Percentiles rank a stretch among this genome's conserved stretches.
phyloP scores from a whole-genome alignment of 2,888 invertebrate genomes.

The Thereva nobilitata region DNA sequence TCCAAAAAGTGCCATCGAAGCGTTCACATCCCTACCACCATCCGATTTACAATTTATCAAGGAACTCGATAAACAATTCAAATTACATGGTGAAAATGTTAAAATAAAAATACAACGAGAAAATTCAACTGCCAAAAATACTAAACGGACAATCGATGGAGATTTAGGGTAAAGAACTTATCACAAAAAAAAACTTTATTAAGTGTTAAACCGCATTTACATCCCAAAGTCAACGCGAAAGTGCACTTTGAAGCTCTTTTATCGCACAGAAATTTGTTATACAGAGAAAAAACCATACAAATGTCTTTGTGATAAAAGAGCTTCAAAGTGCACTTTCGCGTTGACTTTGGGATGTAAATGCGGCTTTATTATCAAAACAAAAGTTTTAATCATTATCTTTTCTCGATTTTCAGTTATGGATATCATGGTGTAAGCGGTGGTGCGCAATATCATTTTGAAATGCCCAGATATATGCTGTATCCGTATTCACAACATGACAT shows the following conservation, averaged over 20 bases:
- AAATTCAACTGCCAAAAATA: slow-evolving; percentile 51
- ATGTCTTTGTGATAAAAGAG: too few relatives aligned
- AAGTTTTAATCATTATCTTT: slow-evolving; percentile 45
- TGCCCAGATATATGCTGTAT: slow-evolving; percentile 67
- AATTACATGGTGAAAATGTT: slow-evolving; percentile 55
- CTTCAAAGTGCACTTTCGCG: too few relatives aligned
- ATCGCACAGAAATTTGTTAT: too few relatives aligned
- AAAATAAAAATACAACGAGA: slow-evolving; percentile 56
- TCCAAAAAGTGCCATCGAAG: slow-evolving; percentile 48
- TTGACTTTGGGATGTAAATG: too few relatives aligned
- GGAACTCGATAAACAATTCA: slow-evolving; percentile 57
- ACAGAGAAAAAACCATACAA: too few relatives aligned
- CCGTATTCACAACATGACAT: slow-evolving; percentile 73
- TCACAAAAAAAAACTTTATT: too few relatives aligned
- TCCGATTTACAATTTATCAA: slow-evolving; percentile 57
- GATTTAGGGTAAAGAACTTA: slow-evolving; percentile 68
- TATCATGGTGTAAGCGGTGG: slow-evolving; percentile 46
- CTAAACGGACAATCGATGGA: slow-evolving; percentile 73
- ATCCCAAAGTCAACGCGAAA: too few relatives aligned
- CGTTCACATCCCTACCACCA: slow-evolving; percentile 52
- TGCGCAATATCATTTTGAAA: slow-evolving; percentile 54
- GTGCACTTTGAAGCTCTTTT: too few relatives aligned
- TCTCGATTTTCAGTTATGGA: slow-evolving; percentile 50
- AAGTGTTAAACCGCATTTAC: too few relatives aligned
- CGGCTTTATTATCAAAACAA: slow-evolving; percentile 59